These are phyloP conservation scores for Benthosema pterotum DNA, from an alignment of 2,797 vertebrate genomes.

Conservation along the genomic window DNA sequence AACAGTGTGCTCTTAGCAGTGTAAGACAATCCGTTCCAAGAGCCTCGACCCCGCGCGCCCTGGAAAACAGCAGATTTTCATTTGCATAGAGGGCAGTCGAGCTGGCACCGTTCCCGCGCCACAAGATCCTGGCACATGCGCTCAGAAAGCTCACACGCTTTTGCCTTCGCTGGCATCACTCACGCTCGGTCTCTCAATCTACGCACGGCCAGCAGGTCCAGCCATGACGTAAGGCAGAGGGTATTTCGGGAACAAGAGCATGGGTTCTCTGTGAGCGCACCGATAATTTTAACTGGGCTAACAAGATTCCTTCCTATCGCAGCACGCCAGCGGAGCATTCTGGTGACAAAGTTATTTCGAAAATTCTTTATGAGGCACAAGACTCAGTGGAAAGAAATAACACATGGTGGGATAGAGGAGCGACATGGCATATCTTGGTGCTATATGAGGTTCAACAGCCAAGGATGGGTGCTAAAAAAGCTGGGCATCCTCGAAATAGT, in stretches of 20 bases:
- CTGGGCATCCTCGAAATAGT: conserved; percentile 47
- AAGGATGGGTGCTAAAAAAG: conserved; percentile 44
- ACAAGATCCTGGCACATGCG: conserved; percentile 66
- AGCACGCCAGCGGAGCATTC: conserved; percentile 63
- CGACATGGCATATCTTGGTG: conserved; percentile 65
- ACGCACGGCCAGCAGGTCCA: conserved; percentile 42
- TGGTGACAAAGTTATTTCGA: conserved; percentile 68
- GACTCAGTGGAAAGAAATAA: conserved; percentile 60
- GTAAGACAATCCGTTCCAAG: conserved; percentile 49
- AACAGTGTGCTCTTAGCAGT: not conserved
- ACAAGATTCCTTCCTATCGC: conserved; percentile 73
- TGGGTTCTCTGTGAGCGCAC: conserved; percentile 64
- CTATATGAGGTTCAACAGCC: conserved; percentile 52
- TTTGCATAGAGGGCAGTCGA: conserved; percentile 60
- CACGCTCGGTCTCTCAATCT: conserved; percentile 46
- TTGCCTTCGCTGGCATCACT: conserved; percentile 58
- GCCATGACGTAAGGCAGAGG: conserved; percentile 70
- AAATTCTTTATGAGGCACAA: conserved; percentile 62
- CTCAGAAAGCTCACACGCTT: conserved; percentile 41
- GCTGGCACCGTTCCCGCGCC: conserved; percentile 64
- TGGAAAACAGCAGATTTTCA: conserved; percentile 45
- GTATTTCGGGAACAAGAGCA: conserved; percentile 75
- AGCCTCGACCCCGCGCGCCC: conserved; percentile 47
- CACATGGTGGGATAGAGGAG: conserved; percentile 57
- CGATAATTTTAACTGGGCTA: conserved; percentile 73